Base-by-base conservation (phyloP, 2,113 vertebrate species). In the Pangasianodon gigas region DNA sequence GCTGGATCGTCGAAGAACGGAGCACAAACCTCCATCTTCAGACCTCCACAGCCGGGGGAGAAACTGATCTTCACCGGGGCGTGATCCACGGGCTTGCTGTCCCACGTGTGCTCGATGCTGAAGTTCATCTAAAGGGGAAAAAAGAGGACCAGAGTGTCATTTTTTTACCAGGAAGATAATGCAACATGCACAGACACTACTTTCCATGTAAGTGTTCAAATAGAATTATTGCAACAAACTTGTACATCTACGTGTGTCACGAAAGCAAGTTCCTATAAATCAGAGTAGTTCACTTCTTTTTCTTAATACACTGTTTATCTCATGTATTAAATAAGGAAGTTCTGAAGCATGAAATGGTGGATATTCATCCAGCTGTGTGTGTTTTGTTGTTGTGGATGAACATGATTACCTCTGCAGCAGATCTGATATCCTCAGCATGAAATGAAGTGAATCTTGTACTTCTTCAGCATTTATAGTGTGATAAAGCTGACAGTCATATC, bases 1-100 rank as follows among this genome's bases (percentile, higher is more conserved):
- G 95, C 92, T 9, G 97, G 97, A 81, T 98, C 97, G 80, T 97
- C 96, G 92, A 98, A 99, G 92, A 98, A 97, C 8, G 97, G 97
- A 85, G 96, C 97, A 10, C 0, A 95, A 11, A 98, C 93, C 90
- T 96, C 92, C 94, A 99, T 93, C 91, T 95, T 92, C 90, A 99
- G 60, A 29, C 98, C 98, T 46, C 91, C 93, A 5, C 83, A 89
- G 0, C 92, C 95, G 0, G 94, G 93, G 56, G 94, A 97, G 91
- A 99, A 96, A 9, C 46, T 62, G 37, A 98, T 46, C 1, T 67
- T 90, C 80, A 97, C 94, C 0, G 97, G 97, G 6, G 97, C 94
- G 14, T 98, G 97, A 60, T 37, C 89, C 80, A 98, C 96, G 32
- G 95, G 96, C 32, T 94, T 86, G 80, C 96, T 95, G 90, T 99